These are phyloP conservation scores for Bombus superbus DNA, from an alignment of 1,140 invertebrate genomes.

Conservation along the genomic window DNA sequence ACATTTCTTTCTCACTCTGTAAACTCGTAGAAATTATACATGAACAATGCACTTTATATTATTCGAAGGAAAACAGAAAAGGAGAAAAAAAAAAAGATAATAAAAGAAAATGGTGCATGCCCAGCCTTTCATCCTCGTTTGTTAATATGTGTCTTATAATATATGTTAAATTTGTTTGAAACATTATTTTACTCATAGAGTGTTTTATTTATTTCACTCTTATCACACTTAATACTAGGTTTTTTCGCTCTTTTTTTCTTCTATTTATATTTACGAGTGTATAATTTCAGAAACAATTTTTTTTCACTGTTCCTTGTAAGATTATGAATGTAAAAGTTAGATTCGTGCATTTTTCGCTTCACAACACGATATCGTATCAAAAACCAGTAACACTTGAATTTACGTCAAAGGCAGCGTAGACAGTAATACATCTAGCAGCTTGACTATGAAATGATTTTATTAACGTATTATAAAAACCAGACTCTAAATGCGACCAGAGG, in stretches of 20 bases:
- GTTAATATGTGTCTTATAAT: not conserved
- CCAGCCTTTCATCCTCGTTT: slow-evolving; percentile 4
- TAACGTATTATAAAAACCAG: slow-evolving; percentile 72
- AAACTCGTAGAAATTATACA: slow-evolving; percentile 13
- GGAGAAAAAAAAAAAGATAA: not conserved
- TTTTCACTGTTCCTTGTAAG: not conserved
- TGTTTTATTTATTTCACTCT: slow-evolving; percentile 17
- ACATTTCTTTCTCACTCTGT: slow-evolving; percentile 20
- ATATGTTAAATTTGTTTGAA: slow-evolving; percentile 14
- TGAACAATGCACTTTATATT: not conserved
- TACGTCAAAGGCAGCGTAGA: slow-evolving; percentile 56
- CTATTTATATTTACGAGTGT: not conserved
- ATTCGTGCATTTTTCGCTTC: not conserved
- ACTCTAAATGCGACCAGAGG: slow-evolving; percentile 70
- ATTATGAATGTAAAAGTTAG: slow-evolving; percentile 6
- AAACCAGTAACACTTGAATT: slow-evolving; percentile 34
- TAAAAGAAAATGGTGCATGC: not conserved
- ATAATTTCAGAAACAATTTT: not conserved
- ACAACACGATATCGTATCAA: slow-evolving; percentile 9
- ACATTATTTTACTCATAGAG: slow-evolving; percentile 28
- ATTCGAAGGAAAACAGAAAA: not conserved
- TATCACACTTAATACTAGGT: not conserved
- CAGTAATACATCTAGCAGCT: slow-evolving; percentile 71
- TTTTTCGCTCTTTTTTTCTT: not conserved
- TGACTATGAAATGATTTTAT: slow-evolving; percentile 76